Base-by-base conservation (phyloP, 2,888 invertebrate genomes). In the Anarsia innoxiella region DNA sequence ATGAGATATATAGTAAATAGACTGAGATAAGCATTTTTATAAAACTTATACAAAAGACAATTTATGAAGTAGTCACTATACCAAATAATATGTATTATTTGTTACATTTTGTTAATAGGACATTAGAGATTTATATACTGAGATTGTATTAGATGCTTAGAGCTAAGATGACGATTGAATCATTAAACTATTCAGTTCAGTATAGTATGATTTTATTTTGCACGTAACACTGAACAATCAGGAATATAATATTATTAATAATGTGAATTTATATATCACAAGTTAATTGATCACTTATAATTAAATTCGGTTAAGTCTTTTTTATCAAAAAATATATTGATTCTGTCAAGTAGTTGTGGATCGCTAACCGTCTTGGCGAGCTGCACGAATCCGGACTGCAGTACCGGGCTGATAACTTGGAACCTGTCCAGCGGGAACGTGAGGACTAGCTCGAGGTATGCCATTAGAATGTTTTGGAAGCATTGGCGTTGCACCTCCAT, bases 401-500 rank as follows among this genome's bases (percentile, higher is more conserved):
- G 60, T 25, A 83, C 77, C 12, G 83, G 82, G 40, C 75, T 72
- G 19, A 84, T 73, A 23, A 83, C 76, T 49, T 87, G 87, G 56
- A 88, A 88, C 31, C 88, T 79, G 42, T 88, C 88, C 30, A 82
- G 74, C 27, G 91, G 86, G 55, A 93, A 84, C 3, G 89, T 88
- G 13, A 90, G 73, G 8, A 90, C 86, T 50, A 96, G 85, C 62
- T 96, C 95, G 64, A 97, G 88, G 46, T 94, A 91, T 12, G 94
- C 93, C 65, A 93, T 91, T 51, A 97, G 86, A 53, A 95, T 90
- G 69, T 96, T 95, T 15, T 94, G 92, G 82, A 95, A 90, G 12
- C 95, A 93, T 38, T 90, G 89, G 43, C 93, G 88, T 61, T 93
- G 93, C 11, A 95, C 94, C 59, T 96, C 96, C 36, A 92, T 91